These are phyloP conservation scores for Mesorhabditis belari DNA, from an alignment of 2,888 invertebrate genomes.

Conservation along the genomic window DNA sequence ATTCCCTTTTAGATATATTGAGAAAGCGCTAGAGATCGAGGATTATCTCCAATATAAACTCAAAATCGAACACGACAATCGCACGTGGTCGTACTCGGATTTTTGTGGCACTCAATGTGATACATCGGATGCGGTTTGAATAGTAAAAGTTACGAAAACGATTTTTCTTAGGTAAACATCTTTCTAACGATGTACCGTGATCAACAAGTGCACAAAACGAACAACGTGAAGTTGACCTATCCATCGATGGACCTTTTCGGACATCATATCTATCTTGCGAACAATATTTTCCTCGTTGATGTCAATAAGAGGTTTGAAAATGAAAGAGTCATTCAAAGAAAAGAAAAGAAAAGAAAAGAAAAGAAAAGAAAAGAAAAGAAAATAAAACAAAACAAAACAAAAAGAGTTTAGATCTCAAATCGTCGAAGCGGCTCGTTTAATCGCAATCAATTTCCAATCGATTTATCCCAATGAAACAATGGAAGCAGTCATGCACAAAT, in stretches of 20 bases:
- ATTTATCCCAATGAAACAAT: constrained; percentile 44
- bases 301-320: constrained; percentile 38
- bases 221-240: constrained; percentile 48
- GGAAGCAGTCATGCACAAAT: constrained; percentile 44
- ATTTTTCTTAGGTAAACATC: constrained; percentile 30
- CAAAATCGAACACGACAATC: constrained; percentile 39
- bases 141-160: neutral
- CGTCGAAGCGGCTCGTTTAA: constrained; percentile 39
- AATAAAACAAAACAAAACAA: neutral
- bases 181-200: constrained; percentile 50
- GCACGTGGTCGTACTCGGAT: constrained; percentile 44
- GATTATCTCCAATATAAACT: constrained; percentile 50
- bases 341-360: neutral
- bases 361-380: neutral
- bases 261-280: constrained; percentile 49
- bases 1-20: constrained; percentile 39
- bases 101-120: constrained; percentile 53
- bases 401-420: constrained; percentile 35
- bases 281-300: constrained; percentile 49
- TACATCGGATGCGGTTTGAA: constrained; percentile 44
- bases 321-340: no score
- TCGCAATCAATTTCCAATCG: constrained; percentile 52
- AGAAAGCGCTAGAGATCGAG: constrained; percentile 49
- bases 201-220: constrained; percentile 31
- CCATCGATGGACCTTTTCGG: constrained; percentile 52